Evolutionary conservation across 2,113 vertebrate genomes (phyloP).

Genomic region (Tylochromis polylepis): DNA sequence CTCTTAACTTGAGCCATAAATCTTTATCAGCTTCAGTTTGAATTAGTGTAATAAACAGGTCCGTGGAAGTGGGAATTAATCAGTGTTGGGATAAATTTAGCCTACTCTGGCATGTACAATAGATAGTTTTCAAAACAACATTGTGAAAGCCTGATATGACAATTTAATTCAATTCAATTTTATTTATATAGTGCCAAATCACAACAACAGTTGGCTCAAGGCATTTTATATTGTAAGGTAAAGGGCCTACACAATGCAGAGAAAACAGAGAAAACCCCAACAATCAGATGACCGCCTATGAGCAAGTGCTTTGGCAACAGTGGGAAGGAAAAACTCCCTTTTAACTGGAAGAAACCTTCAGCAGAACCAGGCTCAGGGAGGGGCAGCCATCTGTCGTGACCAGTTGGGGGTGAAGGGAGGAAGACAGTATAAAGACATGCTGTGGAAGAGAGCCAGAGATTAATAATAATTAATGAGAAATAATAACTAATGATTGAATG

Average conservation of each 20-base stretch:
- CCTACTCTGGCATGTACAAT: background rate
- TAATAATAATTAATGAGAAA: background rate
- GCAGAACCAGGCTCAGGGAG: background rate
- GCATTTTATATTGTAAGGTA: background rate
- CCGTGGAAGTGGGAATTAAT: background rate
- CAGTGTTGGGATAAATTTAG: background rate
- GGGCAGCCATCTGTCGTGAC: background rate
- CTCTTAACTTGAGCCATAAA: background rate
- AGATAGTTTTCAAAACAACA: background rate
- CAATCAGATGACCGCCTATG: background rate
- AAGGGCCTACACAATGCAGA: background rate
- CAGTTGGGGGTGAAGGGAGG: background rate
- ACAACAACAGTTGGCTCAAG: background rate
- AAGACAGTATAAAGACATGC: background rate
- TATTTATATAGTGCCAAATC: background rate
- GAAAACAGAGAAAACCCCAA: background rate
- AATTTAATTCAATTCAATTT: background rate
- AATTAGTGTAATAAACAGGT: background rate
- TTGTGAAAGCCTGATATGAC: background rate
- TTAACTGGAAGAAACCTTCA: background rate
- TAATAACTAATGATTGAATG: background rate
- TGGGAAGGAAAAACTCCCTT: background rate
- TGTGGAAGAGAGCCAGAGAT: background rate
- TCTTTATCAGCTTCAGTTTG: background rate
- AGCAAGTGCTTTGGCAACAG: background rate